Conservation (phyloP, 2,888 invertebrate genomes). For the Petrolisthes manimaculis region DNA sequence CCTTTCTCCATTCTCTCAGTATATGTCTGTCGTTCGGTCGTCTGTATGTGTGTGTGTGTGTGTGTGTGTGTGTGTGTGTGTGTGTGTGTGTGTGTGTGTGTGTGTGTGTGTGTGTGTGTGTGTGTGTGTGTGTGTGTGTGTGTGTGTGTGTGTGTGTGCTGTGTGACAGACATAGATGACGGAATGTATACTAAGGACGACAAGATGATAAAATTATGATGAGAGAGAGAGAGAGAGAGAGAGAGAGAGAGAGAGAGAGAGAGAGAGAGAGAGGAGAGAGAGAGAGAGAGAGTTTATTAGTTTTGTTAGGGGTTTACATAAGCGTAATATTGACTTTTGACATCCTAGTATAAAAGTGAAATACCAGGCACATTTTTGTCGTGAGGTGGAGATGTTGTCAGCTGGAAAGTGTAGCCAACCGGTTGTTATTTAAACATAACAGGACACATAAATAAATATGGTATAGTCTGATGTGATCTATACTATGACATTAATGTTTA, state of each 20-base stretch:
- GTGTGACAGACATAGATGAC: neutral
- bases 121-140: neutral
- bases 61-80: conserved; percentile 10
- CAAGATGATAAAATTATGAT: neutral
- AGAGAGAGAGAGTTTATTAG: conserved; percentile 10
- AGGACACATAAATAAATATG: too few species aligned
- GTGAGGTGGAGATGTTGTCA: too few species aligned
- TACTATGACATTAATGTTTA: neutral
- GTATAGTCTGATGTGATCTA: neutral
- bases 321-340: neutral
- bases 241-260: conserved; percentile 30
- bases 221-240: conserved; percentile 20
- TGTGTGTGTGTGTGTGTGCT: neutral
- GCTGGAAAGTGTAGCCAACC: too few species aligned
- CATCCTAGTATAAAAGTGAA: too few species aligned
- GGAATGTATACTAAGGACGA: neutral
- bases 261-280: conserved; percentile 26
- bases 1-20: neutral
- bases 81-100: neutral
- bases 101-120: neutral
- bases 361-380: too few species aligned
- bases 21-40: neutral
- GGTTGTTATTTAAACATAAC: too few species aligned
- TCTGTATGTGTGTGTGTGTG: neutral
- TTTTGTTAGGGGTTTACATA: neutral